Base-by-base conservation (phyloP, 2,113 vertebrate species). In the Indicator maculatus region DNA sequence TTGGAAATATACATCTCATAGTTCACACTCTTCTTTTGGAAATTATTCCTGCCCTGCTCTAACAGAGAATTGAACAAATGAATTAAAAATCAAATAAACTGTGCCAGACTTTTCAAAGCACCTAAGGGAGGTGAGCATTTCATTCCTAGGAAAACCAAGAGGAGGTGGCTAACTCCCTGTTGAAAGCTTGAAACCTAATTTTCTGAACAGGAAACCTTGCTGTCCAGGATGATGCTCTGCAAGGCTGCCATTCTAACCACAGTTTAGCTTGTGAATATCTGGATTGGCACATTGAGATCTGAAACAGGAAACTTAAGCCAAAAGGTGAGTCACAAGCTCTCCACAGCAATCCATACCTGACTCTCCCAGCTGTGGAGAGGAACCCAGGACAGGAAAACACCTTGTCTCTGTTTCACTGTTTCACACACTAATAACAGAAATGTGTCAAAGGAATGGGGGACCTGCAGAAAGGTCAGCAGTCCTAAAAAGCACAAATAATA, bases 371-470 rank as follows among this genome's bases (percentile, higher is more conserved):
- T 4, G 8, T 3, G 27, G 18, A 82, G 39, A 90, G 38, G 5
- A 83, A 9, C 5, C 20, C n/a, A 63, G 0, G 0, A 38, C 16
- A 55, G 14, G 19, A 76, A 38, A 12, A 4, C 9, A 58, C 5
- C 4, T 78, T 50, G 17, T 27, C 13, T 52, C 19, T 23, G 72
- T 64, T 81, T 41, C 53, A 58, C 28, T 79, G 59, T 7, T 9
- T 6, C 11, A 45, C 15, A 44, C 17, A 23, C 16, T 53, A 60
- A 52, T 8, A 14, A 21, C 0, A 38, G 33, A 47, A 67, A 16
- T 53, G 8, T 30, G 72, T 30, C 39, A 26, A 45, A 79, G 55
- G 39, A 80, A 3, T 8, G 26, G 17, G 41, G 86, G 16, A 67
- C 12, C 38, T 89, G 31, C 21, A 15, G n/a, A 31, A 66, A 66